Conservation (phyloP, 2,888 invertebrate genomes). For the Leptinotarsa juncta region DNA sequence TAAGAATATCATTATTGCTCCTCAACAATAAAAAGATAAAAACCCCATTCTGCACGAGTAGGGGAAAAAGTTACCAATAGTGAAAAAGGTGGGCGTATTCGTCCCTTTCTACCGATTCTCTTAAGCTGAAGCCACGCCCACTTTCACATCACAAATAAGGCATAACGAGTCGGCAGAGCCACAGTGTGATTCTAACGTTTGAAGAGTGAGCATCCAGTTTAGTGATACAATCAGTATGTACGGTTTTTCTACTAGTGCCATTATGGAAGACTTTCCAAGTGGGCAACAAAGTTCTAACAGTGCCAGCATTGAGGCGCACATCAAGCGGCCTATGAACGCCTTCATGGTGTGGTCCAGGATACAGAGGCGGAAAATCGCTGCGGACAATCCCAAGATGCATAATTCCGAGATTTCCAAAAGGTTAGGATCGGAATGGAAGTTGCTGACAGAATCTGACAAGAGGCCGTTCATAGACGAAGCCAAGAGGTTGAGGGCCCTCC, state of each 20-base stretch:
- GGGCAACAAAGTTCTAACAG: constrained; percentile 43
- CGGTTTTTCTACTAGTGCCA: constrained; percentile 52
- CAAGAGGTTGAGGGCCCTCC: constrained; percentile 84
- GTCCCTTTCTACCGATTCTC: constrained; percentile 55
- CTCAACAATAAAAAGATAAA: constrained; percentile 47
- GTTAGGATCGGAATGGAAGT: constrained; percentile 93
- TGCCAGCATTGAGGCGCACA: constrained; percentile 75
- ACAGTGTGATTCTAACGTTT: constrained; percentile 55
- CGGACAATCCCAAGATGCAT: constrained; percentile 95
- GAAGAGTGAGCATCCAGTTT: constrained; percentile 43
- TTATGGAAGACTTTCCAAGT: constrained; percentile 60
- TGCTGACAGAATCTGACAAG: constrained; percentile 87
- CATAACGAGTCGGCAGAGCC: constrained; percentile 47
- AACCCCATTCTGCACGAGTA: constrained; percentile 51
- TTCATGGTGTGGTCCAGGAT: constrained; percentile 98
- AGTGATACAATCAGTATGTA: constrained; percentile 54
- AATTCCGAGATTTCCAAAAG: constrained; percentile 92
- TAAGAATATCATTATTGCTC: constrained; percentile 52
- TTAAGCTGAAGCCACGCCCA: constrained; percentile 51
- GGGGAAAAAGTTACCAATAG: constrained; percentile 60
- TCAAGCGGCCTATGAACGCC: constrained; percentile 97
- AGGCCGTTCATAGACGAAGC: constrained; percentile 96
- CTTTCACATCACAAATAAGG: constrained; percentile 52
- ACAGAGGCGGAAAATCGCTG: constrained; percentile 90
- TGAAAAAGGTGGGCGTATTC: constrained; percentile 60